These are phyloP conservation scores for Cremastinae sp. DNA, from an alignment of 2,888 invertebrate species.

Conservation along the genomic window DNA sequence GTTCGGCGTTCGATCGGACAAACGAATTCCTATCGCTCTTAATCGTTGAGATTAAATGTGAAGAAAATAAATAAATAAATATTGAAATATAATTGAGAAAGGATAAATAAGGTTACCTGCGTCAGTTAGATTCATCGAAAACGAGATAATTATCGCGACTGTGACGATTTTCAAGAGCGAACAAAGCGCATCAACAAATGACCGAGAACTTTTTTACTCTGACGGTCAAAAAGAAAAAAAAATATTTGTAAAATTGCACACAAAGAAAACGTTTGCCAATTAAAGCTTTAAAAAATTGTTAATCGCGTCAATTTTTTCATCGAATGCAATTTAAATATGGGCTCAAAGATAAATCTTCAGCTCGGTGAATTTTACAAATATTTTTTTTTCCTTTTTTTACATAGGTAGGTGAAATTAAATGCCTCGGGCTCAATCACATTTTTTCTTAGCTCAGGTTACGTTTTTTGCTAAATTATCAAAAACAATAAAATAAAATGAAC, in stretches of 20 bases:
- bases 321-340: neutral
- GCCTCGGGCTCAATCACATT: too few relatives aligned
- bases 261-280: neutral
- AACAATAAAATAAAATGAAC: too few relatives aligned
- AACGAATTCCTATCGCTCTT: constrained; percentile 43
- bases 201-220: constrained; percentile 50
- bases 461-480: too few relatives aligned
- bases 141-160: too few relatives aligned
- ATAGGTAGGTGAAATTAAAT: constrained; percentile 50
- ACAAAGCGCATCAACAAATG: constrained; percentile 42
- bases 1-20: constrained; percentile 25
- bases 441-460: too few relatives aligned
- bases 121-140: neutral
- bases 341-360: neutral
- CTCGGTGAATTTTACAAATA: constrained; percentile 19
- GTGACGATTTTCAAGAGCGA: neutral
- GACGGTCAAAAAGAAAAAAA: constrained; percentile 11
- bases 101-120: too few relatives aligned
- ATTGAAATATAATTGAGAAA: constrained; percentile 12
- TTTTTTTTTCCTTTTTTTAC: constrained; percentile 40
- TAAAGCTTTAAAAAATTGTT: neutral
- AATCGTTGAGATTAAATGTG: constrained; percentile 22
- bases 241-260: neutral
- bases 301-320: neutral
- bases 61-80: neutral